Evolutionary conservation across 2,888 invertebrate species (phyloP), one percentile per base, ranked within the genome.

Genomic region (Sesia apiformis): DNA sequence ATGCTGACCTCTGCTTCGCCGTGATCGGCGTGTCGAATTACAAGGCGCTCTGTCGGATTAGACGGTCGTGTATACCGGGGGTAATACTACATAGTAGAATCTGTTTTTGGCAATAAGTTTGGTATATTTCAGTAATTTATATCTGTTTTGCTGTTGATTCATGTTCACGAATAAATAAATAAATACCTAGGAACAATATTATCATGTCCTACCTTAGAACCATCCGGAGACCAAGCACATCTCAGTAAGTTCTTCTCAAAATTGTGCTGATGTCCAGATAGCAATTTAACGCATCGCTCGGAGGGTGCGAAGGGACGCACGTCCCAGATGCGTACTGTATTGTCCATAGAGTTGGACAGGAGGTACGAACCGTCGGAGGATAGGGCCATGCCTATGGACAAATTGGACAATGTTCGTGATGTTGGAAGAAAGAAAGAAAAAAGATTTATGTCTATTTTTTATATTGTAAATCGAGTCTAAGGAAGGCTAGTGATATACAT

Each of bases 331-430:
- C 98, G 91, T 41, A 98, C 90, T 2, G 97, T 96, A 74, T 96
- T 96, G 80, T 99, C 99, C 98, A 99, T 99, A 0, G 97, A 92
- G 90, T 99, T 99, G 0, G 98, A 96, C 8, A 99, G 89, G 6
- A 99, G 91, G 76, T 97, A 98, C 0, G 96, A 95, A 0, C 96
- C 97, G 81, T 95, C 95, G 1, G 92, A 92, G 58, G 96, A 97
- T 6, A 98, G 86, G 0, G 95, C 91, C 63, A 99, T 76, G 4
- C 95, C 90, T 90, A 23, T 23, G 23, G 23, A 23, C 1, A 23
- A 23, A 23, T 23, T 23, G 23, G 23, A 23, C 23, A 23, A 2
- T 23, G 23, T 23, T 23, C 23, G 23, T 23, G 23, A 23, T 23
- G 23, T 23, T 23, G 23, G 23, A 23, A 23, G 65, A 3, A 60